A percentile compares a stretch with the other conserved stretches of the same genome.
Evolutionary conservation across 2,797 vertebrate species (phyloP).

Genomic region (Pteropus rufus): DNA sequence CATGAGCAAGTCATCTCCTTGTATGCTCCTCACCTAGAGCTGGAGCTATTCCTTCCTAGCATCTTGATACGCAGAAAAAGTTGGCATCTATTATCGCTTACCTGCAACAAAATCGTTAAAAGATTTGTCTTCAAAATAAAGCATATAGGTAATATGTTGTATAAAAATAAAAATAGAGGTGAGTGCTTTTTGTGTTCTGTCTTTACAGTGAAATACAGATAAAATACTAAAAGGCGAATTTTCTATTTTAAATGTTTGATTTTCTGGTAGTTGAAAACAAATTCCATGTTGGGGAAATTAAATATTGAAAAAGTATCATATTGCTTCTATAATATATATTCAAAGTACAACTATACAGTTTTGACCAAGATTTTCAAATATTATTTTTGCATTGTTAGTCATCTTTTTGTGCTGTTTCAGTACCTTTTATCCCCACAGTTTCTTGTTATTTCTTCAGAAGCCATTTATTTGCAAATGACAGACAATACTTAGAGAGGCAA

Average conservation of each 20-base stretch:
- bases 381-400: background rate
- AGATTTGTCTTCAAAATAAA: background rate
- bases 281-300: background rate
- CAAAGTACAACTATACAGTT: background rate
- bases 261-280: background rate
- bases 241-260: constrained; percentile 13
- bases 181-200: background rate
- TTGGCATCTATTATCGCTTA: background rate
- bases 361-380: background rate
- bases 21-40: background rate
- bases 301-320: background rate
- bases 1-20: background rate
- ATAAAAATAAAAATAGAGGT: background rate
- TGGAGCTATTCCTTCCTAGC: background rate
- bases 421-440: background rate
- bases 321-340: background rate
- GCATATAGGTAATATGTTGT: background rate
- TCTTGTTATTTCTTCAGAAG: background rate
- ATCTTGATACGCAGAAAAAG: background rate
- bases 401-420: background rate
- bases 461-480: constrained; percentile 40
- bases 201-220: background rate
- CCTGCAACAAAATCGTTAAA: background rate
- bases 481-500: background rate
- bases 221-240: background rate